A percentile compares a stretch with the other conserved stretches of the same genome.
phyloP scores from a whole-genome alignment of 1,140 invertebrate species.

The Ectropis grisescens region DNA sequence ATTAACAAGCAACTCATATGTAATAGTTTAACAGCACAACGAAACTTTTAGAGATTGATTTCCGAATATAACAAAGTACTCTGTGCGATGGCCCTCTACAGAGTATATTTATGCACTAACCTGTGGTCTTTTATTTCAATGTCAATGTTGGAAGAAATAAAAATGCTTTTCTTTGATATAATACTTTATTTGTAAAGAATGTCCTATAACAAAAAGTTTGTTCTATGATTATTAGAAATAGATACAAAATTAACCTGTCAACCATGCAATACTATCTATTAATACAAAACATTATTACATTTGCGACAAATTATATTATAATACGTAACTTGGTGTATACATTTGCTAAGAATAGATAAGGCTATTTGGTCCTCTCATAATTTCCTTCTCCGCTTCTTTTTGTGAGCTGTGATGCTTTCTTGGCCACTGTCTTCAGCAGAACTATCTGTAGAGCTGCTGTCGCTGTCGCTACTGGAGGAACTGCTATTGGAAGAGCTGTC shows the following conservation, averaged over 20 bases:
- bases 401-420: conserved; percentile 88
- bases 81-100: no score
- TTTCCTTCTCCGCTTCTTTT: conserved; percentile 84
- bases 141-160: no score
- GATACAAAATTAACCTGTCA: no score
- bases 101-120: no score
- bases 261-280: conserved; percentile 42
- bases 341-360: conserved; percentile 13
- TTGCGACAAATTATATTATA: not conserved
- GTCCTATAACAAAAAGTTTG: conserved; percentile 45
- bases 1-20: no score
- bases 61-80: no score
- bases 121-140: no score
- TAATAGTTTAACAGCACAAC: no score
- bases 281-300: conserved; percentile 51
- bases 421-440: conserved; percentile 85
- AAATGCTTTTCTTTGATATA: no score
- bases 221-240: no score
- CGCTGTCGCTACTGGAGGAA: conserved; percentile 82
- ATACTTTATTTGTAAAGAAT: conserved; percentile 25
- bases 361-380: conserved; percentile 22
- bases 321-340: not conserved
- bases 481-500: conserved; percentile 94
- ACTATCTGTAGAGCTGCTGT: conserved; percentile 73
- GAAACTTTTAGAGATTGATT: no score